A percentile compares a stretch with the other conserved stretches of the same genome.
phyloP scores from a whole-genome alignment of 2,113 vertebrate genomes.

The Melanocharis versteri region DNA sequence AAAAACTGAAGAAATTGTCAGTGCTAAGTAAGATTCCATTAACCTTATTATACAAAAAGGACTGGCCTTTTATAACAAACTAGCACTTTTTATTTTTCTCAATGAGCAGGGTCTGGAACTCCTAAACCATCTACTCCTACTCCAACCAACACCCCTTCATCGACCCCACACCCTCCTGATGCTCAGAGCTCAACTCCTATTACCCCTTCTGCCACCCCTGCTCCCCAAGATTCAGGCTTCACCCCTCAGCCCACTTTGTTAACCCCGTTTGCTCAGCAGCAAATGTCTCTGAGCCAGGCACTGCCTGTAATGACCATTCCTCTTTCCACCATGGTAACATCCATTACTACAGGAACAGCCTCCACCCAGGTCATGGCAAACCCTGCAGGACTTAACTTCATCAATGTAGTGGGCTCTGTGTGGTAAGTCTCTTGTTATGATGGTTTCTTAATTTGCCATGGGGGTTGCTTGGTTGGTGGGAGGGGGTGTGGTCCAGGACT shows the following conservation, averaged over 20 bases:
- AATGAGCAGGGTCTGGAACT: conserved; percentile 93
- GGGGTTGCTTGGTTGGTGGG: not conserved
- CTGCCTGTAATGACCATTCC: conserved; percentile 96
- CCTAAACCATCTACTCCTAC: conserved; percentile 97
- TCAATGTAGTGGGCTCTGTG: conserved; percentile 94
- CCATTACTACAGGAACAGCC: conserved; percentile 89
- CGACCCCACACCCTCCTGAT: conserved; percentile 89
- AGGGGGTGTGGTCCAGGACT: not conserved
- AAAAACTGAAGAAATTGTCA: conserved; percentile 66
- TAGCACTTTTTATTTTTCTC: conserved; percentile 79
- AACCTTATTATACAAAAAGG: conserved; percentile 72
- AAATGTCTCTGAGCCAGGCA: conserved; percentile 88
- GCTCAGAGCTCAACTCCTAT: conserved; percentile 83
- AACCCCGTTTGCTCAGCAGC: conserved; percentile 91
- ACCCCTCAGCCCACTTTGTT: conserved; percentile 86
- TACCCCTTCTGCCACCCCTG: conserved; percentile 80
- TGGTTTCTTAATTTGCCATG: not conserved
- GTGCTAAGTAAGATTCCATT: conserved; percentile 76
- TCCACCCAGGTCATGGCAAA: conserved; percentile 92
- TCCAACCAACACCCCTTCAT: conserved; percentile 93
- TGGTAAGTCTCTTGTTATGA: conserved; percentile 80
- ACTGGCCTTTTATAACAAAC: conserved; percentile 81
- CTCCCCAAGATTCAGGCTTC: conserved; percentile 84
- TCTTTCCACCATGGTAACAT: conserved; percentile 92
- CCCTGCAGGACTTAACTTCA: conserved; percentile 91